Conservation (phyloP, 2,113 vertebrate genomes). For the Gila orcuttii region DNA sequence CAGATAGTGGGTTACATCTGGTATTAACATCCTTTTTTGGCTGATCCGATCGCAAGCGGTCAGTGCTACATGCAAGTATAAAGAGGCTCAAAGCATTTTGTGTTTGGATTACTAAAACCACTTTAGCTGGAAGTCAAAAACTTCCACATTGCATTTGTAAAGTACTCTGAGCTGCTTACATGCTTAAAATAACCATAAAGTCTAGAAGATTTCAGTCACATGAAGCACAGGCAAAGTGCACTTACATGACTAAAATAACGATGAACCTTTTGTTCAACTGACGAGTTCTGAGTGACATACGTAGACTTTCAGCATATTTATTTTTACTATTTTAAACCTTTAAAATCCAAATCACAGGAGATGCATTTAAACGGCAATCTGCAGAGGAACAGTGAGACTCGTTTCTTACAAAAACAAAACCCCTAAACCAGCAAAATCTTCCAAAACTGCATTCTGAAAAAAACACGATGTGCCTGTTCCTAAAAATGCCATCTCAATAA, state of each 20-base stretch:
- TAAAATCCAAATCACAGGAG: not conserved
- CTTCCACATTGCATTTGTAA: not conserved
- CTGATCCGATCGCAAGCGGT: not conserved
- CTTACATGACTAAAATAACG: no score
- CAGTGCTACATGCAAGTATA: not conserved
- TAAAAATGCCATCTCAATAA: not conserved
- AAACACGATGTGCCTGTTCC: not conserved
- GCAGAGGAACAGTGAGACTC: not conserved
- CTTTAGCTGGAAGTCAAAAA: not conserved
- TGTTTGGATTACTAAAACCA: not conserved
- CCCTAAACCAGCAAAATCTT: not conserved
- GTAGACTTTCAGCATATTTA: not conserved
- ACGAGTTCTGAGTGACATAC: no score
- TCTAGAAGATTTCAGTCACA: no score
- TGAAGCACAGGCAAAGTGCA: no score
- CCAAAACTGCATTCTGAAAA: not conserved
- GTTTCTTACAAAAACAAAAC: not conserved
- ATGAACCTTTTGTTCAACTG: no score
- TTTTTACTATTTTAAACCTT: not conserved
- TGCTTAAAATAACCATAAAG: not conserved
- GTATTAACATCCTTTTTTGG: not conserved
- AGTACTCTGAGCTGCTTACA: not conserved
- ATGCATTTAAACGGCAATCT: not conserved
- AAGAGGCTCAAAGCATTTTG: not conserved
- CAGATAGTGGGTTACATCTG: conserved; percentile 12